phyloP scores from a whole-genome alignment of 2,888 invertebrate genomes.

The Sabellastarte sp. region DNA sequence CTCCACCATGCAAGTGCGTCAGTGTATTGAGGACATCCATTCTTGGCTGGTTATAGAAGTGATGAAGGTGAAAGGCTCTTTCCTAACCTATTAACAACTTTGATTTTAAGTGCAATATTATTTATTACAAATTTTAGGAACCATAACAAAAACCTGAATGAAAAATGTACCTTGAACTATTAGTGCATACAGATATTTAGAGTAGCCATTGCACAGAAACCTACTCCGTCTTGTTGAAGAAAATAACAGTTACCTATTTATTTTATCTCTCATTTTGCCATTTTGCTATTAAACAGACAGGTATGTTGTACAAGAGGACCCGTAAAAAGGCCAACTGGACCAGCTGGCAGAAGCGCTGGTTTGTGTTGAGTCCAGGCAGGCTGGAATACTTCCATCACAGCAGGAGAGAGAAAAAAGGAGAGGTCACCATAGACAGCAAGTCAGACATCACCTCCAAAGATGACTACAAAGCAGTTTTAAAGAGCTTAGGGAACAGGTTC shows the following conservation, averaged over 20 bases:
- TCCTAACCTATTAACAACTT: too few relatives aligned
- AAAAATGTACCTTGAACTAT: too few relatives aligned
- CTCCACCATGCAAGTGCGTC: slow-evolving; percentile 1
- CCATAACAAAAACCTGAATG: too few relatives aligned
- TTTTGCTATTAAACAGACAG: too few relatives aligned
- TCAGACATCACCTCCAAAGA: not conserved
- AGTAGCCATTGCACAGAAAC: too few relatives aligned
- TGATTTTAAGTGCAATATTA: too few relatives aligned
- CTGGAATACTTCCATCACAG: slow-evolving; percentile 17
- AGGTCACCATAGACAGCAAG: not conserved
- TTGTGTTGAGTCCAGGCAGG: slow-evolving; percentile 22
- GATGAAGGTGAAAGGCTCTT: too few relatives aligned
- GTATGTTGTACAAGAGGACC: slow-evolving; percentile 26
- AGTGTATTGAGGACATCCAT: slow-evolving; percentile 23
- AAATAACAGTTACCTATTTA: too few relatives aligned
- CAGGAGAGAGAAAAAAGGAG: not conserved
- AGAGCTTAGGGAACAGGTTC: slow-evolving; percentile 10
- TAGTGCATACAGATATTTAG: too few relatives aligned
- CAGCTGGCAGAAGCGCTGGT: slow-evolving; percentile 26
- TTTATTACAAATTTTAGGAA: too few relatives aligned
- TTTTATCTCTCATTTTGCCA: too few relatives aligned
- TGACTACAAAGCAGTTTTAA: not conserved
- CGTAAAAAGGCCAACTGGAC: slow-evolving; percentile 31
- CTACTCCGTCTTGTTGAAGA: too few relatives aligned
- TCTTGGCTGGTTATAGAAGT: slow-evolving; percentile 27